Conservation (phyloP, 2,888 invertebrate species). For the Melinaea menophilus region DNA sequence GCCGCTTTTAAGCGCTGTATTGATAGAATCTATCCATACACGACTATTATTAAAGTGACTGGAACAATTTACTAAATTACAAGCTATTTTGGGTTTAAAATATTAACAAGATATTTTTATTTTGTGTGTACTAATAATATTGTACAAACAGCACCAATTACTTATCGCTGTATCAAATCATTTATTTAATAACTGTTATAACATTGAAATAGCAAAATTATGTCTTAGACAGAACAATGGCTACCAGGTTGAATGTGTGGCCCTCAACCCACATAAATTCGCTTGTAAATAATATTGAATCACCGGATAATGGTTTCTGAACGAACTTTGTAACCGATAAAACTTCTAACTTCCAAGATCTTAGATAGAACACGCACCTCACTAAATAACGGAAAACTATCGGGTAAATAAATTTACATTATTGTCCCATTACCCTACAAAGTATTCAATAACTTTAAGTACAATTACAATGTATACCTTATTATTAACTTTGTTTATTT, state of each 20-base stretch:
- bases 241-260: too few species aligned
- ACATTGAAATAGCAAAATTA: too few species aligned
- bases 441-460: not conserved
- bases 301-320: not conserved
- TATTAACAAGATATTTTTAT: not conserved
- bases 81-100: not conserved
- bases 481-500: too few species aligned
- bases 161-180: too few species aligned
- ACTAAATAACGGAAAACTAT: slow-evolving; percentile 6
- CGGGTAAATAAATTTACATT: not conserved
- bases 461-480: too few species aligned
- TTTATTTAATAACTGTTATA: too few species aligned
- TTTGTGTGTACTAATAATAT: not conserved
- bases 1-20: slow-evolving; percentile 23
- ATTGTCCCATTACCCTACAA: not conserved
- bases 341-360: slow-evolving; percentile 18
- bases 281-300: not conserved
- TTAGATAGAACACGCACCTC: slow-evolving; percentile 21
- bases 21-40: slow-evolving; percentile 14
- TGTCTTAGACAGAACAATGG: too few species aligned
- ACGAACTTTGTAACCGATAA: slow-evolving; percentile 5
- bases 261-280: not conserved
- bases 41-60: slow-evolving; percentile 7
- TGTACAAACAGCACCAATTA: not conserved
- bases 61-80: slow-evolving; percentile 1